These are phyloP conservation scores for Catharus bicknelli DNA, from an alignment of 2,113 vertebrate genomes.

Conservation along the genomic window DNA sequence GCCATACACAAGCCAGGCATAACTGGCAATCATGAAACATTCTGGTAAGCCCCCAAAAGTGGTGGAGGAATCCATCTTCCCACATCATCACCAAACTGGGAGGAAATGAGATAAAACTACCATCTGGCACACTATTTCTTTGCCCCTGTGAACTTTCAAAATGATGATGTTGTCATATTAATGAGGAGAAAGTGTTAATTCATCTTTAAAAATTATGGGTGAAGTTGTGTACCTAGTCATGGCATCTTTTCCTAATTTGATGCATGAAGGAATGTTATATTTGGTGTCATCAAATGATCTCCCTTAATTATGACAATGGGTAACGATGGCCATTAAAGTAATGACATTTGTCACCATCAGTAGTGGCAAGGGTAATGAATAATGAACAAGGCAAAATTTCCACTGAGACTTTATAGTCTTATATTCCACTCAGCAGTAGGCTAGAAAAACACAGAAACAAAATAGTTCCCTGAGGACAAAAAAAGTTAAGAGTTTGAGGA, in stretches of 20 bases:
- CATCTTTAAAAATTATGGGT: constrained; percentile 30
- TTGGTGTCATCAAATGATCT: constrained; percentile 47
- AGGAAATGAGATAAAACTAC: not conserved
- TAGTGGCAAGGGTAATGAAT: constrained; percentile 41
- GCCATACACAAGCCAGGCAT: not conserved
- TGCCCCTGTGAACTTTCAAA: not conserved
- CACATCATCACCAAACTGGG: not conserved
- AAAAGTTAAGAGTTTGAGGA: not conserved
- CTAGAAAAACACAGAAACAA: not conserved
- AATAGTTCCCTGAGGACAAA: not conserved
- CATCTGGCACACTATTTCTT: not conserved
- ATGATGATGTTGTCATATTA: not conserved
- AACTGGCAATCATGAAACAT: not conserved
- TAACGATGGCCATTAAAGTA: constrained; percentile 64
- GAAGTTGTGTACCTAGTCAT: constrained; percentile 27
- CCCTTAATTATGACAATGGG: constrained; percentile 63
- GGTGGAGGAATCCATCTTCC: not conserved
- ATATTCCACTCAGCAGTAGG: not conserved
- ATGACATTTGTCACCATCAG: constrained; percentile 56
- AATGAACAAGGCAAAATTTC: constrained; percentile 28
- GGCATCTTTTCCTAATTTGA: constrained; percentile 52
- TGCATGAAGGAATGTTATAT: constrained; percentile 36
- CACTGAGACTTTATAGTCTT: not conserved
- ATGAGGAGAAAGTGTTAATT: not conserved
- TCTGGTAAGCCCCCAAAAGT: not conserved